Percentiles rank a stretch among this genome's conserved stretches.
Evolutionary conservation across 2,888 invertebrate genomes (phyloP).

Genomic region (Drosophila paranaensis): DNA sequence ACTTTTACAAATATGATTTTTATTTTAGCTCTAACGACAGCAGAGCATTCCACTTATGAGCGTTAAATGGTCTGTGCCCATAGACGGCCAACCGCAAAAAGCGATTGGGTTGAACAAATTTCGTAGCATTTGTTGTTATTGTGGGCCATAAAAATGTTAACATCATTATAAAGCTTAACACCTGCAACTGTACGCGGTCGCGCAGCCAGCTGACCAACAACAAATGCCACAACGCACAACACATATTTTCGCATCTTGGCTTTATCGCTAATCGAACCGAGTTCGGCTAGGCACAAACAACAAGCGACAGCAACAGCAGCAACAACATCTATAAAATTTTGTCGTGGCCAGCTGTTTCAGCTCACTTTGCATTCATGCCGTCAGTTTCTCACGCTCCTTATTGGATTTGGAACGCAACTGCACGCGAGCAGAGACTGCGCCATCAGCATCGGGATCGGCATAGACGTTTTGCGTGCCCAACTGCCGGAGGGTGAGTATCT

Average conservation of each 20-base stretch:
- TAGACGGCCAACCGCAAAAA: conserved; percentile 57
- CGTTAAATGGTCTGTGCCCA: conserved; percentile 47
- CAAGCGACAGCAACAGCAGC: conserved; percentile 15
- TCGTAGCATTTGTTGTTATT: conserved; percentile 66
- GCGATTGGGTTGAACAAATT: conserved; percentile 68
- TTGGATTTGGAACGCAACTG: conserved; percentile 79
- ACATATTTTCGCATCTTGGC: conserved; percentile 70
- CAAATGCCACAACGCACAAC: conserved; percentile 31
- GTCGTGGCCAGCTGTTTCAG: conserved; percentile 58
- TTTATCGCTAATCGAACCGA: conserved; percentile 72
- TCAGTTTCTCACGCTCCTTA: conserved; percentile 83
- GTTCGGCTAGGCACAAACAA: conserved; percentile 45
- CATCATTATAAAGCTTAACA: conserved; percentile 77
- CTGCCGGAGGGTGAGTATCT: conserved; percentile 69
- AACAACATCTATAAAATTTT: conserved; percentile 68
- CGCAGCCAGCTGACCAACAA: conserved; percentile 35
- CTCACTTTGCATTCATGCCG: conserved; percentile 73
- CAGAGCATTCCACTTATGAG: conserved; percentile 38
- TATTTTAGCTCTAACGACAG: conserved; percentile 19
- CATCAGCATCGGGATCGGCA: conserved; percentile 29
- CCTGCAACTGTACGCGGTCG: conserved; percentile 59
- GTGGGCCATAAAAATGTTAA: conserved; percentile 74
- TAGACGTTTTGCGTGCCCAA: conserved; percentile 64
- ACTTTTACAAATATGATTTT: conserved; percentile 46
- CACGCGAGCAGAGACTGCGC: conserved; percentile 67